Percentiles rank a stretch among this genome's conserved stretches.
phyloP scores from a whole-genome alignment of 1,140 invertebrate species.

The Brachionus sp. region DNA sequence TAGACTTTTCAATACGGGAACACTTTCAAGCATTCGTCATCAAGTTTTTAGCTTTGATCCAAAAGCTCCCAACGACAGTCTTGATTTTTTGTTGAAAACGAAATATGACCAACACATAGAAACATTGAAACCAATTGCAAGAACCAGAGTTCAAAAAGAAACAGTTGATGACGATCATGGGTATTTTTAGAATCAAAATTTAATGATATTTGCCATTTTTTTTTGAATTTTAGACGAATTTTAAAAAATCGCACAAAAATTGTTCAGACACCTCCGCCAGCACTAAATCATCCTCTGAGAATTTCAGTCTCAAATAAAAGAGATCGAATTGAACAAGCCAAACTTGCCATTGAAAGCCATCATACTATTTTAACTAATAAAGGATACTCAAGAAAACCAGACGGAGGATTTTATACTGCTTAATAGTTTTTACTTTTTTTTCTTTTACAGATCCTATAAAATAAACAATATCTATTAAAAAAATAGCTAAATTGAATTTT shows the following conservation, averaged over 20 bases:
- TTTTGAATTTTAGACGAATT: slow-evolving; percentile 51
- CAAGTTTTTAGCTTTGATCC: slow-evolving; percentile 56
- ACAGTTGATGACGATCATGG: slow-evolving; percentile 54
- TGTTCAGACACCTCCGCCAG: slow-evolving; percentile 48
- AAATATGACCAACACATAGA: slow-evolving; percentile 58
- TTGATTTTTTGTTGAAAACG: slow-evolving; percentile 59
- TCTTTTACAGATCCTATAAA: neutral
- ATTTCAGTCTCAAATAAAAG: slow-evolving; percentile 51
- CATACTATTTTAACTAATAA: slow-evolving; percentile 59
- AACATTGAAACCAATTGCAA: slow-evolving; percentile 53
- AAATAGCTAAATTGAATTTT: neutral
- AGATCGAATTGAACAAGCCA: slow-evolving; percentile 54
- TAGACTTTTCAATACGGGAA: slow-evolving; percentile 53
- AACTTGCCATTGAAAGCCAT: slow-evolving; percentile 59
- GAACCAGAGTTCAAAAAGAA: slow-evolving; percentile 56
- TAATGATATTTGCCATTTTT: slow-evolving; percentile 29
- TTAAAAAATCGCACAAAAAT: slow-evolving; percentile 55
- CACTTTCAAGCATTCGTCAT: slow-evolving; percentile 53
- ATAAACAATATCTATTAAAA: neutral
- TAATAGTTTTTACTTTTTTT: slow-evolving; percentile 47
- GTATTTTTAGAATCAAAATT: slow-evolving; percentile 48
- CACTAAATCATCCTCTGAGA: slow-evolving; percentile 53
- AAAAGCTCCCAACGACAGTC: slow-evolving; percentile 55
- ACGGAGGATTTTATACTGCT: slow-evolving; percentile 58
- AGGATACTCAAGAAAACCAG: slow-evolving; percentile 58